Conservation (phyloP, 53 echinoderm and acorn worm species). For the Henricia sp. region DNA sequence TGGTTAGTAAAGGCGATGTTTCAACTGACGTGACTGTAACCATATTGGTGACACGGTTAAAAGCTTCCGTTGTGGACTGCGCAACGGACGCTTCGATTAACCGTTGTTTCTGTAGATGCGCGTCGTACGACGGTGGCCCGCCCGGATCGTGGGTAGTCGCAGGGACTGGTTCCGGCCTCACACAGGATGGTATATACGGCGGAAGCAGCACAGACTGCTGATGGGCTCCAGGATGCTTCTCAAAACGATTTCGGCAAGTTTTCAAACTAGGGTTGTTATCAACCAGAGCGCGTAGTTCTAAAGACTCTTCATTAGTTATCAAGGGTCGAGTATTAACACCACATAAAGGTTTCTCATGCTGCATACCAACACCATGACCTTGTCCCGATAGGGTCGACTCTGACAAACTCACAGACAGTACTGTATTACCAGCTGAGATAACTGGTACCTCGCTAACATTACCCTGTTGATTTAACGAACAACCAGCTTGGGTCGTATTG, state of each 20-base stretch:
- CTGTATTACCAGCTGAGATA: background rate
- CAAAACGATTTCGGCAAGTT: conserved; percentile 86
- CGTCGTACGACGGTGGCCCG: conserved; percentile 33
- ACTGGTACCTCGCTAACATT: conserved; percentile 36
- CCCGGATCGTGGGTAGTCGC: conserved; percentile 20
- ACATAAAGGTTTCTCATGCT: background rate
- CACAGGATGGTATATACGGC: conserved; percentile 15
- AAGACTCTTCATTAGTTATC: conserved; percentile 85
- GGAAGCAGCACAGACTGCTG: conserved; percentile 60
- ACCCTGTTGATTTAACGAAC: conserved; percentile 7
- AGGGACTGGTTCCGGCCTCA: conserved; percentile 14
- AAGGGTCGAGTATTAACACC: conserved; percentile 16
- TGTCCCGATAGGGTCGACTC: conserved; percentile 5
- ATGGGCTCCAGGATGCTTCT: conserved; percentile 67
- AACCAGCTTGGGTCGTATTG: conserved; percentile 9
- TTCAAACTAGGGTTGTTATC: conserved; percentile 83
- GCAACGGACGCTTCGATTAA: background rate
- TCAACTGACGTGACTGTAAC: background rate
- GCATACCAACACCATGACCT: background rate
- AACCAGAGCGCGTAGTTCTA: conserved; percentile 76
- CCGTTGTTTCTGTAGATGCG: conserved; percentile 35
- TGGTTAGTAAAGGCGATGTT: background rate
- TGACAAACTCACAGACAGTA: background rate
- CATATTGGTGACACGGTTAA: background rate
- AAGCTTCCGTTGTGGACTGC: background rate